These are phyloP conservation scores for Volucella bombylans DNA, from an alignment of 2,888 invertebrate genomes.

Conservation along the genomic window DNA sequence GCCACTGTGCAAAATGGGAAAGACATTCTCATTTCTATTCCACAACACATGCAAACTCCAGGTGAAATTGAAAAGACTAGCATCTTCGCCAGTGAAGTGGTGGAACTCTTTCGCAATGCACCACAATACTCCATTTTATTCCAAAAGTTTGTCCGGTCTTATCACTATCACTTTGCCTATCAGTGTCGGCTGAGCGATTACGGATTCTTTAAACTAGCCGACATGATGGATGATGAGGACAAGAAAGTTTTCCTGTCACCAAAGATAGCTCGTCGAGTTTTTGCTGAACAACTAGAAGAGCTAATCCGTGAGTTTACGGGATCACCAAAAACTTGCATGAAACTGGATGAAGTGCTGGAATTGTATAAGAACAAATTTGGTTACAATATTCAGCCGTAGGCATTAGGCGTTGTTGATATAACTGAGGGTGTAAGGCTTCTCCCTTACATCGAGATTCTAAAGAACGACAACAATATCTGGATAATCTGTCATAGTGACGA, in stretches of 20 bases:
- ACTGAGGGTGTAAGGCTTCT: constrained; percentile 78
- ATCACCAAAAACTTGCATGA: constrained; percentile 78
- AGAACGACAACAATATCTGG: constrained; percentile 79
- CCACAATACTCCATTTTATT: constrained; percentile 94
- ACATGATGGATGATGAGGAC: constrained; percentile 89
- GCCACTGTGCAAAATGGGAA: constrained; percentile 83
- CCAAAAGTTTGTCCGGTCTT: constrained; percentile 96
- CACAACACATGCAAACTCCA: constrained; percentile 91
- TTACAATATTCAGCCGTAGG: constrained; percentile 81
- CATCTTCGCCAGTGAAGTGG: constrained; percentile 92
- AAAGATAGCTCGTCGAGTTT: constrained; percentile 81
- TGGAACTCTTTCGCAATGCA: constrained; percentile 92
- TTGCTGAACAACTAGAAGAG: constrained; percentile 81
- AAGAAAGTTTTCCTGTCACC: constrained; percentile 81
- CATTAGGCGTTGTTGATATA: constrained; percentile 79
- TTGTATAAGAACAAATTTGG: constrained; percentile 82
- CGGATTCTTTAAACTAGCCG: constrained; percentile 95
- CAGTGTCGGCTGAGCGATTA: constrained; percentile 96
- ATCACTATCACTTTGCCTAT: constrained; percentile 96
- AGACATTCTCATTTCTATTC: constrained; percentile 88
- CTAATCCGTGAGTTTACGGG: constrained; percentile 79
- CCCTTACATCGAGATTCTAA: constrained; percentile 80
- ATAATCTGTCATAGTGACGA: constrained; percentile 81
- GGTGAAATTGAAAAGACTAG: constrained; percentile 92
- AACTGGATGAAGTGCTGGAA: constrained; percentile 80